Percentiles rank a stretch among this genome's conserved stretches.
phyloP scores from a whole-genome alignment of 2,797 vertebrate species.

The Lutjanus argentimaculatus region DNA sequence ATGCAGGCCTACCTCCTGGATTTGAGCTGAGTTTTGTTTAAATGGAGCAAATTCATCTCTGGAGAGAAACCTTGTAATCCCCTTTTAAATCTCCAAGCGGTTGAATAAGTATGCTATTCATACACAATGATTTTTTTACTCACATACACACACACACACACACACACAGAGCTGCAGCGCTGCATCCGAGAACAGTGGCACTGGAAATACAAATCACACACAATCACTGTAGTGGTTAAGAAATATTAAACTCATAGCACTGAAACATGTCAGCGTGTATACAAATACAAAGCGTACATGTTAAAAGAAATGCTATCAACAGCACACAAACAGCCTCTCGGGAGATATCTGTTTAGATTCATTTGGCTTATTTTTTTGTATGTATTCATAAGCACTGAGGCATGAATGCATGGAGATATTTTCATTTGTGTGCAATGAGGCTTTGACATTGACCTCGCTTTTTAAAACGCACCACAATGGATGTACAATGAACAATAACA shows the following conservation, averaged over 20 bases:
- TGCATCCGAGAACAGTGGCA: slow-evolving; percentile 15
- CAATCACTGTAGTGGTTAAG: slow-evolving; percentile 40
- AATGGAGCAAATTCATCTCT: slow-evolving; percentile 82
- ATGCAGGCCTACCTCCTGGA: slow-evolving; percentile 63
- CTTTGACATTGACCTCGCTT: slow-evolving; percentile 74
- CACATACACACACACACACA: background rate
- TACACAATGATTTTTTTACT: slow-evolving; percentile 52
- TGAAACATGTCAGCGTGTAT: slow-evolving; percentile 47
- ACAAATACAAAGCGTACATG: slow-evolving; percentile 42
- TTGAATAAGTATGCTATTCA: slow-evolving; percentile 76
- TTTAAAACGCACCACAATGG: slow-evolving; percentile 58
- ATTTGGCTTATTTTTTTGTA: slow-evolving; percentile 63
- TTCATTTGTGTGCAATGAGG: slow-evolving; percentile 77
- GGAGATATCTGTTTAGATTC: slow-evolving; percentile 62
- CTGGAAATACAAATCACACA: slow-evolving; percentile 53
- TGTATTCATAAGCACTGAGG: slow-evolving; percentile 70
- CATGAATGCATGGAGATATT: slow-evolving; percentile 69
- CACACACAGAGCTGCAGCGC: slow-evolving; percentile 14
- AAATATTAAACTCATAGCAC: slow-evolving; percentile 51
- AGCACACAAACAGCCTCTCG: slow-evolving; percentile 55
- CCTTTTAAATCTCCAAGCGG: slow-evolving; percentile 76
- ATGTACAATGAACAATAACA: slow-evolving; percentile 45
- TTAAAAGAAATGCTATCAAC: slow-evolving; percentile 51
- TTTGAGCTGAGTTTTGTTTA: slow-evolving; percentile 79
- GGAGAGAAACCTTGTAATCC: slow-evolving; percentile 79